Evolutionary conservation across 2,797 vertebrate genomes (phyloP).

Genomic region (Cichlasoma orientale): DNA sequence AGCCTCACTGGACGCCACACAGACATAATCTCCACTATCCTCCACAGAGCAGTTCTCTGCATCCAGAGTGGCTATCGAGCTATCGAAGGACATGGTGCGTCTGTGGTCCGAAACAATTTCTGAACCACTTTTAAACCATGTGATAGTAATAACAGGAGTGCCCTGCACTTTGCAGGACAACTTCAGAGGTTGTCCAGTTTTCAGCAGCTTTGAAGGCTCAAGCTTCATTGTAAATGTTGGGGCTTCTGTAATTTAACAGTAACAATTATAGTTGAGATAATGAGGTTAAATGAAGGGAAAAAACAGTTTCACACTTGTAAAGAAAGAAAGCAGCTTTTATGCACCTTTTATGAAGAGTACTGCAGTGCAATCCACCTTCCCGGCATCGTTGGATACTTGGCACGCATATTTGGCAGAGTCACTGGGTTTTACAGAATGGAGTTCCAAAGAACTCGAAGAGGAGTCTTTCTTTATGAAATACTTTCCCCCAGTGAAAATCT

Average conservation of each 20-base stretch:
- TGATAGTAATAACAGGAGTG: conserved; percentile 87
- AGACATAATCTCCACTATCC: conserved; percentile 91
- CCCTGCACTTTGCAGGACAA: conserved; percentile 91
- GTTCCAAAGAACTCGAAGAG: conserved; percentile 89
- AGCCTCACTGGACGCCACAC: conserved; percentile 89
- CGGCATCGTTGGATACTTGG: conserved; percentile 91
- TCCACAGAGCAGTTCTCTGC: conserved; percentile 79
- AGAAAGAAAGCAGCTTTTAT: conserved; percentile 58
- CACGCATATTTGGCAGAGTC: conserved; percentile 93
- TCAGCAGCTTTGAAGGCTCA: conserved; percentile 84
- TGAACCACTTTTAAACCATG: conserved; percentile 89
- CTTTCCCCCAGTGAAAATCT: conserved; percentile 87
- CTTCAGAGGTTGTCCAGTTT: conserved; percentile 83
- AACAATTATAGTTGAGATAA: conserved; percentile 56
- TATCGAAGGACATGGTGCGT: conserved; percentile 81
- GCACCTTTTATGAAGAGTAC: conserved; percentile 96
- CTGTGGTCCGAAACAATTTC: conserved; percentile 85
- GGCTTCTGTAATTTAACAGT: conserved; percentile 75
- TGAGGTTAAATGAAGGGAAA: conserved; percentile 43
- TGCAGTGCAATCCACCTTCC: conserved; percentile 87
- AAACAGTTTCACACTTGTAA: conserved; percentile 16
- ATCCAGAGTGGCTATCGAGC: conserved; percentile 82
- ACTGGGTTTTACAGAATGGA: conserved; percentile 88
- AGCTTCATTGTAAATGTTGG: conserved; percentile 89
- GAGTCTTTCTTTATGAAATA: conserved; percentile 93